Evolutionary conservation across 2,113 vertebrate genomes (phyloP).

Genomic region (Terrapene triunguis): DNA sequence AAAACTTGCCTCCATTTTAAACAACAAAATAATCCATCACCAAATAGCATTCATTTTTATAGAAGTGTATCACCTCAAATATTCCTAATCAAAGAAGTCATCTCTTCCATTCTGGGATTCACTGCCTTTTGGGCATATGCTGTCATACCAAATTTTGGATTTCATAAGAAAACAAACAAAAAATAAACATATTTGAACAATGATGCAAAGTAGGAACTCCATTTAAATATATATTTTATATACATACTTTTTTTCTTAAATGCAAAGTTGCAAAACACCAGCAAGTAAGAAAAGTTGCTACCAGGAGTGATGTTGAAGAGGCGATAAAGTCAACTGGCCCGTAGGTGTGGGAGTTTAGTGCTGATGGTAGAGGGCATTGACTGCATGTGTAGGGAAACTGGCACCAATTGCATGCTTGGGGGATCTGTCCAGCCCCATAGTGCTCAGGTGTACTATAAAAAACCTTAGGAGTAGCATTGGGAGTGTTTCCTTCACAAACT

Average conservation of each 20-base stretch:
- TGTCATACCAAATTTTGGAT: not conserved
- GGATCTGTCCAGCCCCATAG: not conserved
- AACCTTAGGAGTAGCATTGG: not conserved
- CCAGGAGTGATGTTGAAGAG: not conserved
- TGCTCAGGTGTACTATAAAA: not conserved
- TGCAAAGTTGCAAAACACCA: not conserved
- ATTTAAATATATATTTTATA: not conserved
- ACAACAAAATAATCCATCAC: not conserved
- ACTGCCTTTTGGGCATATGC: not conserved
- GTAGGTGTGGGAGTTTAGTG: not conserved
- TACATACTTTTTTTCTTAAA: not conserved
- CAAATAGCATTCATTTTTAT: not conserved
- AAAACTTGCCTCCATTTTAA: not conserved
- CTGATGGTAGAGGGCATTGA: not conserved
- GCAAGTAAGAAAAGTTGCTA: not conserved
- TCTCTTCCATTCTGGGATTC: not conserved
- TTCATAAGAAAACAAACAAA: not conserved
- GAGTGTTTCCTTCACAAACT: accelerated
- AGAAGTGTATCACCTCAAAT: not conserved
- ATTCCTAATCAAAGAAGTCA: not conserved
- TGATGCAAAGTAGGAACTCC: not conserved
- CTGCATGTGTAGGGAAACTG: accelerated
- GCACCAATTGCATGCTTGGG: not conserved
- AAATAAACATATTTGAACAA: not conserved
- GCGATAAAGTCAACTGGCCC: not conserved